Evolutionary conservation across 35 echinoderm and acorn worm genomes (phyloP).

Genomic region (Diadema setosum): DNA sequence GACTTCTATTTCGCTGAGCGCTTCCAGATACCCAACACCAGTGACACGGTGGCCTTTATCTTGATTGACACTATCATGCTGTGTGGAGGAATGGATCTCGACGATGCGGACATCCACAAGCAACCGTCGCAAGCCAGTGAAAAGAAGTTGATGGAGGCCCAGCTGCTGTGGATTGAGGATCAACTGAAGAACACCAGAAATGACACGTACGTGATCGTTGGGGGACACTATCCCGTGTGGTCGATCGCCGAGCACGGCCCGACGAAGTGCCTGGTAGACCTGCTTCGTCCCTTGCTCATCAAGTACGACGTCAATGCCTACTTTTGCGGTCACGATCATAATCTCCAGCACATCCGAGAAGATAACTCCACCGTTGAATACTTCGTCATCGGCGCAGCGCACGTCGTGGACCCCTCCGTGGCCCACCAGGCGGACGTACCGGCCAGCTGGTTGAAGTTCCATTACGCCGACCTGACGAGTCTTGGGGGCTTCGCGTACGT

Average conservation of each 20-base stretch:
- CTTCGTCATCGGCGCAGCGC: constrained; percentile 83
- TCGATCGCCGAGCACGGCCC: constrained; percentile 96
- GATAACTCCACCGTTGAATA: constrained; percentile 75
- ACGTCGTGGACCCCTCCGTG: constrained; percentile 55
- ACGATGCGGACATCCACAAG: background rate
- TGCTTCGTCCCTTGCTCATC: constrained; percentile 54
- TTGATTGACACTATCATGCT: constrained; percentile 92
- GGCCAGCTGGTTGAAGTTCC: constrained; percentile 50
- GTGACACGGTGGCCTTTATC: constrained; percentile 52
- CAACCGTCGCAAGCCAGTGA: constrained; percentile 67
- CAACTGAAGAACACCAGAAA: constrained; percentile 54
- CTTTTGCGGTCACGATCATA: constrained; percentile 96
- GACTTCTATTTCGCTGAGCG: constrained; percentile 59
- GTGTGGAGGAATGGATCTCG: constrained; percentile 47
- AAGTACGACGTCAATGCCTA: constrained; percentile 93
- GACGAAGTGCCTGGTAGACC: constrained; percentile 57
- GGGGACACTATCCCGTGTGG: constrained; percentile 96
- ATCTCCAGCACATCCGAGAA: constrained; percentile 88
- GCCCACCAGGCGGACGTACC: constrained; percentile 53
- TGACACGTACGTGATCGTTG: constrained; percentile 79
- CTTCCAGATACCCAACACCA: constrained; percentile 60
- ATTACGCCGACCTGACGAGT: constrained; percentile 47
- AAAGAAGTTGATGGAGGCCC: background rate
- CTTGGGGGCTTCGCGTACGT: constrained; percentile 89
- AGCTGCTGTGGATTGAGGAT: constrained; percentile 85